Evolutionary conservation across 2,113 vertebrate genomes (phyloP).

Genomic region (Corythornis cristatus): DNA sequence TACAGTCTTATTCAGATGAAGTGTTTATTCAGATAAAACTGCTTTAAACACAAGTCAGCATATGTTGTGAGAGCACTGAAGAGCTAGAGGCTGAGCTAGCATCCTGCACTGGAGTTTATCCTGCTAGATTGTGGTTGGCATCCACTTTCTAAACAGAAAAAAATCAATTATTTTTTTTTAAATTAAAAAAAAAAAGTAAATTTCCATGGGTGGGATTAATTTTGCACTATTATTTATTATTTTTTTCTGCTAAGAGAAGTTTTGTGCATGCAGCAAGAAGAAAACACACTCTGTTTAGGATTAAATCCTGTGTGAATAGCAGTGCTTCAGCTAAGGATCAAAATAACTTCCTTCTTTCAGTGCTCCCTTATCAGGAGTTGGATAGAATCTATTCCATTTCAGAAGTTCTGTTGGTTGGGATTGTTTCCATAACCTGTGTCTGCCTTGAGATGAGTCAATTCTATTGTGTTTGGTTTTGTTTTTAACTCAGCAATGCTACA

Average conservation of each 20-base stretch:
- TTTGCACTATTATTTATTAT: not conserved
- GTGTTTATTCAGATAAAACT: slow-evolving; percentile 1
- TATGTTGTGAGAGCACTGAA: not conserved
- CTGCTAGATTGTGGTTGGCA: not conserved
- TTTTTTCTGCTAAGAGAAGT: not conserved
- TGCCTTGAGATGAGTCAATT: not conserved
- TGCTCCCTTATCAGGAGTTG: not conserved
- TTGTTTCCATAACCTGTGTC: not conserved
- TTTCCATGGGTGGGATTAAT: not conserved
- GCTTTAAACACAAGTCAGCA: not conserved
- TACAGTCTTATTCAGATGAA: not conserved
- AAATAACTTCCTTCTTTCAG: not conserved
- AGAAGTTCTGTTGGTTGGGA: not conserved
- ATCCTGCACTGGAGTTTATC: not conserved
- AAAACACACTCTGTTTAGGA: not conserved
- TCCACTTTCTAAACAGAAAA: not conserved
- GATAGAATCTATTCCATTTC: not conserved
- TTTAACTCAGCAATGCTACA: not conserved
- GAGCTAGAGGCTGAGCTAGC: not conserved
- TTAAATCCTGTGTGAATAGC: not conserved
- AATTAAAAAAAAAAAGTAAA: not conserved
- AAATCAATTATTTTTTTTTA: not conserved
- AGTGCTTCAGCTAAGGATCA: not conserved
- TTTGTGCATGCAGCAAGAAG: not conserved
- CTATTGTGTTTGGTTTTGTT: not conserved